These are phyloP conservation scores for Zaprionus bogoriensis DNA, from an alignment of 2,888 invertebrate genomes.

Conservation along the genomic window DNA sequence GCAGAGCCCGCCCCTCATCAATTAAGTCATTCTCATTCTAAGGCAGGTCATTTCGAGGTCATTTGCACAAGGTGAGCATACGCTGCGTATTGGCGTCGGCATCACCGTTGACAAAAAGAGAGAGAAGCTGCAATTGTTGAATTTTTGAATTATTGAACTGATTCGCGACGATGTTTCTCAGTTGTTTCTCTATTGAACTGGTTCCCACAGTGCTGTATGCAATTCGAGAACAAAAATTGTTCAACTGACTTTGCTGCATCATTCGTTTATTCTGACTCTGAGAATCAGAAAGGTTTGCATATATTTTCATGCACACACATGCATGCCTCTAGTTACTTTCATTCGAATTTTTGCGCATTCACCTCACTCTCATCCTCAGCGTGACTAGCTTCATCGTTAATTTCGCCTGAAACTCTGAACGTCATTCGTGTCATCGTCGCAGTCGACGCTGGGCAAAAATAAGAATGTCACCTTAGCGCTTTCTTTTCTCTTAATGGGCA, in stretches of 20 bases:
- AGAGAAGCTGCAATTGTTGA: background rate
- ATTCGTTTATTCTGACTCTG: too few relatives aligned
- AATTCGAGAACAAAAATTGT: too few relatives aligned
- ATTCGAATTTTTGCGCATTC: background rate
- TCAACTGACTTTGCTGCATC: too few relatives aligned
- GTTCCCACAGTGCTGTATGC: too few relatives aligned
- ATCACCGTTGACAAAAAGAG: too few relatives aligned
- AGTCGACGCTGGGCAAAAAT: background rate
- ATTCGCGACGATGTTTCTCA: background rate
- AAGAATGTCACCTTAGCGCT: background rate
- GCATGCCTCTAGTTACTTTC: background rate
- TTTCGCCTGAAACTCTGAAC: background rate
- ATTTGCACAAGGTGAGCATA: background rate
- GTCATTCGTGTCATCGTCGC: background rate
- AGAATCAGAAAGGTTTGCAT: too few relatives aligned
- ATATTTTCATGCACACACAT: background rate
- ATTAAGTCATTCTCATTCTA: background rate
- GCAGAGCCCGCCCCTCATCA: background rate
- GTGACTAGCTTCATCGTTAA: background rate
- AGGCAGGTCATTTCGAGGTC: constrained; percentile 6
- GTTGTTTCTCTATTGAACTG: background rate
- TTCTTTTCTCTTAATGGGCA: too few relatives aligned
- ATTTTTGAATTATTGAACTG: background rate
- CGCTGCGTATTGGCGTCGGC: too few relatives aligned
- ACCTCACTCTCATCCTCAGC: background rate